Evolutionary conservation across 2,113 vertebrate species (phyloP).

Genomic region (Rhadina sibilatrix): DNA sequence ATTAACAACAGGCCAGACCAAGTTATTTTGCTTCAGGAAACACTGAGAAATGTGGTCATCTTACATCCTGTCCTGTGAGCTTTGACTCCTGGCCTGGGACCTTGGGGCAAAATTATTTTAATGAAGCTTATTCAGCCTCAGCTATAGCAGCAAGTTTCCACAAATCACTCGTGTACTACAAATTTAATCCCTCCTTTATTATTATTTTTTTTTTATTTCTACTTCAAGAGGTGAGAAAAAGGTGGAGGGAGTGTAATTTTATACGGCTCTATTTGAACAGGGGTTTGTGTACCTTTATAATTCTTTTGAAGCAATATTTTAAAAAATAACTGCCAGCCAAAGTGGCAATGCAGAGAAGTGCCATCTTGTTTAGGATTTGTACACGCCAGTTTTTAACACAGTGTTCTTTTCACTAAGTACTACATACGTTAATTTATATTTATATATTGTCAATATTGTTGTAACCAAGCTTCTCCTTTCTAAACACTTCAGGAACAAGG

Average conservation of each 20-base stretch:
- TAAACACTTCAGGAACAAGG: slow-evolving; percentile 70
- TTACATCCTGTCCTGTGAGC: background rate
- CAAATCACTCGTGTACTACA: background rate
- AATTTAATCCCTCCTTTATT: background rate
- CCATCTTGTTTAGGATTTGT: slow-evolving; percentile 64
- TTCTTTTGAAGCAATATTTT: slow-evolving; percentile 71
- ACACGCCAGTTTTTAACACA: slow-evolving; percentile 63
- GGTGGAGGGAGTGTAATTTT: background rate
- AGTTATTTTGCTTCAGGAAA: background rate
- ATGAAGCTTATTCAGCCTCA: background rate
- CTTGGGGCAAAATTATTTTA: background rate
- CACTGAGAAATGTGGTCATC: background rate
- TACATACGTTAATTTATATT: slow-evolving; percentile 65
- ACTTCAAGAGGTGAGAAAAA: background rate
- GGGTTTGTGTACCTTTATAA: slow-evolving; percentile 41
- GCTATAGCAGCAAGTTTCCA: background rate
- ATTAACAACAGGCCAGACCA: background rate
- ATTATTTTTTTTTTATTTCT: background rate
- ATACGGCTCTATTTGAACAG: slow-evolving; percentile 14
- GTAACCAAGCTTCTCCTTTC: slow-evolving; percentile 68
- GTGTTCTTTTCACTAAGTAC: slow-evolving; percentile 65
- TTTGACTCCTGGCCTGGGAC: background rate
- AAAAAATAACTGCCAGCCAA: slow-evolving; percentile 62
- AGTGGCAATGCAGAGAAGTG: slow-evolving; percentile 34
- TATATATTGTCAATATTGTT: slow-evolving; percentile 70